Conservation (phyloP, 2,113 vertebrate species). For the Hyperopisus bebe region DNA sequence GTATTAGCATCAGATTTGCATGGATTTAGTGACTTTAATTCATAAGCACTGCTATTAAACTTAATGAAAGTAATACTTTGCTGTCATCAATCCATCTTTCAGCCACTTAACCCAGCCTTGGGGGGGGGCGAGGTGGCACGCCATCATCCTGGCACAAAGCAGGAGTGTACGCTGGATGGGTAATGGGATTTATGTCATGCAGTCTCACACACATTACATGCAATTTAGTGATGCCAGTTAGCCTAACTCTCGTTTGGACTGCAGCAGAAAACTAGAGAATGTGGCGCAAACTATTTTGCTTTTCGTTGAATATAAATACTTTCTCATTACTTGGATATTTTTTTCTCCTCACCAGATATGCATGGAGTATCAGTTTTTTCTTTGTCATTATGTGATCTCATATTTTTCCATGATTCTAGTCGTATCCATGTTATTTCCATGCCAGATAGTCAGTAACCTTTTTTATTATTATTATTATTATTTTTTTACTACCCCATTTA, state of each 20-base stretch:
- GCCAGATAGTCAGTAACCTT: not conserved
- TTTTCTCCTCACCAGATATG: not conserved
- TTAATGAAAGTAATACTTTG: not conserved
- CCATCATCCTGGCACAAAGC: not conserved
- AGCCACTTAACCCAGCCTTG: not conserved
- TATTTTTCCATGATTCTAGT: not conserved
- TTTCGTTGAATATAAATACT: not conserved
- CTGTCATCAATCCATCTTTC: not conserved
- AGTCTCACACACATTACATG: not conserved
- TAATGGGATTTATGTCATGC: not conserved
- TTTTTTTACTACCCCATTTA: not conserved
- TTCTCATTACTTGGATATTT: not conserved
- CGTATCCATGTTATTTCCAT: not conserved
- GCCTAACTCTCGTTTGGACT: not conserved
- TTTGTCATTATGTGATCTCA: not conserved
- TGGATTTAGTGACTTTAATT: not conserved
- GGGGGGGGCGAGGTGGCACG: not conserved
- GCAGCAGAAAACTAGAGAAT: not conserved
- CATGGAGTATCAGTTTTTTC: not conserved
- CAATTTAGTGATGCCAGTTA: not conserved
- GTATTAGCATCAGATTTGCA: not conserved
- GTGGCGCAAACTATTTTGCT: not conserved
- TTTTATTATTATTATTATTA: not conserved
- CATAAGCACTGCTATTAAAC: not conserved
- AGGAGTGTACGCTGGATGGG: not conserved